These are phyloP conservation scores for Meteorus sp. DNA, from an alignment of 1,140 invertebrate genomes.

Conservation along the genomic window DNA sequence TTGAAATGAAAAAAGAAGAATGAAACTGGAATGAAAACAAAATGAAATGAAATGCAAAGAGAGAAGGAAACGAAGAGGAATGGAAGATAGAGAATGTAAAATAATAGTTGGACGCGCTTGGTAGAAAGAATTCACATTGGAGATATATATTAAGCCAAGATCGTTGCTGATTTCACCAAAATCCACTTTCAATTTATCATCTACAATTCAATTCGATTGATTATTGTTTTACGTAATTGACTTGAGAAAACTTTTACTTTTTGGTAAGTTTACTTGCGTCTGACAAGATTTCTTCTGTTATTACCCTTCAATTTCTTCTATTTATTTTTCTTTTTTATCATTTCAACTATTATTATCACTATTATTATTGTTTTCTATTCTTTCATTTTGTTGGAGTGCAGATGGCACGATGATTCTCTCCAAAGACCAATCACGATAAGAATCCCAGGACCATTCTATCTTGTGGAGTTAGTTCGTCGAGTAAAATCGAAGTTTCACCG, in stretches of 20 bases:
- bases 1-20: constrained; percentile 1
- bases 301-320: not conserved
- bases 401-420: constrained; percentile 10
- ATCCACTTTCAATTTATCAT: too few relatives aligned
- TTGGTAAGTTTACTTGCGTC: not conserved
- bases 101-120: too few relatives aligned
- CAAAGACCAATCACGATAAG: constrained; percentile 18
- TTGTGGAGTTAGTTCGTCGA: constrained; percentile 17
- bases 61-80: not conserved
- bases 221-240: too few relatives aligned
- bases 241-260: not conserved
- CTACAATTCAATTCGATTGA: too few relatives aligned
- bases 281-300: not conserved
- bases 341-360: not conserved
- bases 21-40: too few relatives aligned
- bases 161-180: too few relatives aligned
- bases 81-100: not conserved
- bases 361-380: too few relatives aligned
- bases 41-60: not conserved
- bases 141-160: too few relatives aligned
- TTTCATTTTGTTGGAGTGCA: too few relatives aligned
- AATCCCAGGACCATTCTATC: constrained; percentile 14
- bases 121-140: too few relatives aligned
- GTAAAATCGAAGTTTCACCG: constrained; percentile 22
- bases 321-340: not conserved